These are phyloP conservation scores for Hyperoodon ampullatus DNA, from an alignment of 2,113 vertebrate genomes.

Conservation along the genomic window DNA sequence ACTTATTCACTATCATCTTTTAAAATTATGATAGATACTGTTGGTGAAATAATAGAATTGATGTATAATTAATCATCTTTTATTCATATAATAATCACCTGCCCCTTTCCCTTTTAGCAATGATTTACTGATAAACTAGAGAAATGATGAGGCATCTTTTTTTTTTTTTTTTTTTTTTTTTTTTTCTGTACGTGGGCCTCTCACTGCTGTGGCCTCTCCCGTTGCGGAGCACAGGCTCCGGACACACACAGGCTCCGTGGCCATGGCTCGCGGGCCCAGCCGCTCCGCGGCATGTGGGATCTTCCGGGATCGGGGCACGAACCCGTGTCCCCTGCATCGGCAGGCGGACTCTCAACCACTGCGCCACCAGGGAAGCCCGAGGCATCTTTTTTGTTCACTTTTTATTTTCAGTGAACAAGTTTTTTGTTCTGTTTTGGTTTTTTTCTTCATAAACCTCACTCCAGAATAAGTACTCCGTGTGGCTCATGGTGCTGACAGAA, in stretches of 20 bases:
- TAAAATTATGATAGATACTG: background rate
- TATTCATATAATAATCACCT: background rate
- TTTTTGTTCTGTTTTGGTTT: background rate
- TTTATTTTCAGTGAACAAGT: slow-evolving; percentile 21
- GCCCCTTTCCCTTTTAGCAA: background rate
- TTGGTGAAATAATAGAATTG: background rate
- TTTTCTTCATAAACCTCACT: background rate
- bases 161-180: slow-evolving; percentile 47
- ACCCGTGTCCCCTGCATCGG: no score
- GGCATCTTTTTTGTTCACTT: background rate
- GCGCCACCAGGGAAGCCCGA: no score
- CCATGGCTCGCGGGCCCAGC: no score
- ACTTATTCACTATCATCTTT: background rate
- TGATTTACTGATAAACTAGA: slow-evolving; percentile 29
- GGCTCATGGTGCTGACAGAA: background rate
- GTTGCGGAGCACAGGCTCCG: no score
- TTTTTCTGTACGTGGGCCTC: no score
- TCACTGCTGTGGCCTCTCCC: no score
- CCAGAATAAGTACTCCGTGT: background rate
- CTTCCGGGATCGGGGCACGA: no score
- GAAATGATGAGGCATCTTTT: background rate
- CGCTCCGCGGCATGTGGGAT: no score
- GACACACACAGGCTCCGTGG: no score
- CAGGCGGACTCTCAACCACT: no score
- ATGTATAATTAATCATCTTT: background rate